phyloP scores from a whole-genome alignment of 2,113 vertebrate genomes.

The Scomber scombrus region DNA sequence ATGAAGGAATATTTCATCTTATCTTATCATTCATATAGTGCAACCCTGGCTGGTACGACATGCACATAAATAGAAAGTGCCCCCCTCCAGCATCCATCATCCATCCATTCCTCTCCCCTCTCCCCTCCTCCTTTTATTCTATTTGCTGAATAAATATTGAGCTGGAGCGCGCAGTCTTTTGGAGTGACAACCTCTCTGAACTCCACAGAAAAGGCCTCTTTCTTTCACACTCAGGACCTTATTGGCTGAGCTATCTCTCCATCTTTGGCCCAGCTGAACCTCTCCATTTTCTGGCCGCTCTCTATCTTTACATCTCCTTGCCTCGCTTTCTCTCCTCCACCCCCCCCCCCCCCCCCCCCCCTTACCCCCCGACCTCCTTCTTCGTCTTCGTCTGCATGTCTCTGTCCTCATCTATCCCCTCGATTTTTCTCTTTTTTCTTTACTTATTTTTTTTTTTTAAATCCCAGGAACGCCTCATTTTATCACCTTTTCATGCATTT shows the following conservation, averaged over 20 bases:
- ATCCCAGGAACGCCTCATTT: conserved; percentile 15
- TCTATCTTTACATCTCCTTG: conserved; percentile 64
- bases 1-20: too few relatives aligned
- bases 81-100: background rate
- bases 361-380: too few relatives aligned
- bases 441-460: background rate
- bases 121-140: conserved; percentile 41
- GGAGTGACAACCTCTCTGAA: conserved; percentile 40
- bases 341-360: too few relatives aligned
- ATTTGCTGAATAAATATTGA: conserved; percentile 65
- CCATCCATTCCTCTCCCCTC: background rate
- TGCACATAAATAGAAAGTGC: background rate
- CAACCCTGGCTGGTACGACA: too few relatives aligned
- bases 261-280: conserved; percentile 64
- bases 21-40: too few relatives aligned
- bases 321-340: conserved; percentile 14
- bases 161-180: conserved; percentile 10
- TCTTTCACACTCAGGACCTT: conserved; percentile 57
- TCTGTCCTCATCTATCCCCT: conserved; percentile 31
- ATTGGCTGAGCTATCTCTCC: conserved; percentile 59
- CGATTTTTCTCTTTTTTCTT: background rate
- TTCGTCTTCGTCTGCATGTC: conserved; percentile 30
- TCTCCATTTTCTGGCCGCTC: conserved; percentile 34
- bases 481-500: conserved; percentile 38
- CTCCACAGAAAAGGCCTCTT: conserved; percentile 59